These are phyloP conservation scores for Mormyrus iriodes DNA, from an alignment of 2,113 vertebrate genomes.

Conservation along the genomic window DNA sequence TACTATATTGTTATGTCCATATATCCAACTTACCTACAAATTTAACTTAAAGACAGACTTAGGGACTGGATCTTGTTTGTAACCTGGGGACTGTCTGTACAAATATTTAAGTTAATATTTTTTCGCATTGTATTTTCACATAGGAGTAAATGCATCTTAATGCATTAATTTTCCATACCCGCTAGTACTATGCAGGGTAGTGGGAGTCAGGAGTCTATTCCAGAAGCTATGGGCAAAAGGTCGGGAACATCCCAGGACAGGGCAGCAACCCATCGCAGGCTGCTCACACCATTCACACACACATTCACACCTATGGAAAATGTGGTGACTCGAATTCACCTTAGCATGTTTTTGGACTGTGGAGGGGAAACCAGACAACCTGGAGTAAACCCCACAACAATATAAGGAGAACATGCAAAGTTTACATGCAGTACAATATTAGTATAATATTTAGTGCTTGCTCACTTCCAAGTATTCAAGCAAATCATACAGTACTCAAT, in stretches of 20 bases:
- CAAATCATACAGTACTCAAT: not conserved
- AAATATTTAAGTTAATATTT: not conserved
- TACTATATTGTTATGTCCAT: not conserved
- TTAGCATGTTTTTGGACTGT: not conserved
- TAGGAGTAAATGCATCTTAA: not conserved
- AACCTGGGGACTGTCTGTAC: not conserved
- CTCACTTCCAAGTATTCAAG: not conserved
- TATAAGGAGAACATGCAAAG: not conserved
- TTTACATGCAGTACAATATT: not conserved
- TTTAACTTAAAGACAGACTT: not conserved
- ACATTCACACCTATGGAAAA: too few species aligned
- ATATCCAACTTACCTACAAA: not conserved
- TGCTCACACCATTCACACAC: too few species aligned
- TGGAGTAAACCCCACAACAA: not conserved
- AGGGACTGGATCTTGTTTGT: not conserved
- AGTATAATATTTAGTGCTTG: not conserved
- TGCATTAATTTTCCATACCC: not conserved
- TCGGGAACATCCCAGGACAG: not conserved
- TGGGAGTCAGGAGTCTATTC: not conserved
- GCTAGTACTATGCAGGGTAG: not conserved
- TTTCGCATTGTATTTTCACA: not conserved
- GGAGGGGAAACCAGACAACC: not conserved
- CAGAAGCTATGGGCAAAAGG: not conserved
- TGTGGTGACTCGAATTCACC: not conserved
- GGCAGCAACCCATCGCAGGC: not conserved